phyloP scores from a whole-genome alignment of 2,888 invertebrate genomes.

The Meloe dianella region DNA sequence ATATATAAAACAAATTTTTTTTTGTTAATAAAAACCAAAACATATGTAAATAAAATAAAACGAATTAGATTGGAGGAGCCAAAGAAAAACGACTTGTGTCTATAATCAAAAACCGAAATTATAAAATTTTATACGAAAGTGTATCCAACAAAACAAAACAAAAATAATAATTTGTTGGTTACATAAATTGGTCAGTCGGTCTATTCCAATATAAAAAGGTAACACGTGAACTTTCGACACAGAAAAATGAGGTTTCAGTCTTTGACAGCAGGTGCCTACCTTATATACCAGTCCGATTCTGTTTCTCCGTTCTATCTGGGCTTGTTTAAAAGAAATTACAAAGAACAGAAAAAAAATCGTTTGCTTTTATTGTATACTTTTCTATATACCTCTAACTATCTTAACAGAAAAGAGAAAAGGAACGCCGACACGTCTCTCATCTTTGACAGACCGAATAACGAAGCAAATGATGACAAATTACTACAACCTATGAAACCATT shows the following conservation, averaged over 20 bases:
- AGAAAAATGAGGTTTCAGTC: conserved; percentile 46
- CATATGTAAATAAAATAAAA: neutral
- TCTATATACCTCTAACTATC: conserved; percentile 40
- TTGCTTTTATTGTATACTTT: conserved; percentile 34
- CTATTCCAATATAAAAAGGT: conserved; percentile 36
- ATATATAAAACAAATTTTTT: conserved; percentile 17
- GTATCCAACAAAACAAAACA: conserved; percentile 16
- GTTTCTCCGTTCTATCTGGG: conserved; percentile 23
- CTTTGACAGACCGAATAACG: conserved; percentile 50
- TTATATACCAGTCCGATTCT: conserved; percentile 28
- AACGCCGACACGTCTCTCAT: conserved; percentile 30
- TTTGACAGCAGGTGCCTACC: conserved; percentile 47
- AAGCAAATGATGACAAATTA: conserved; percentile 55
- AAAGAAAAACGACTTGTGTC: neutral
- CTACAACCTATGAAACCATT: conserved; percentile 44
- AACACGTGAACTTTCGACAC: conserved; percentile 43
- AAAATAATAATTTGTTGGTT: conserved; percentile 21
- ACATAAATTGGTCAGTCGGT: conserved; percentile 44
- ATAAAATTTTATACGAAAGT: conserved; percentile 26
- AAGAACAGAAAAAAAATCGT: conserved; percentile 33
- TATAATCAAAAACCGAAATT: conserved; percentile 28
- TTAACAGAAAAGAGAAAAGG: conserved; percentile 32
- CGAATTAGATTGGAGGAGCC: no score
- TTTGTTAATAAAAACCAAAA: conserved; percentile 5
- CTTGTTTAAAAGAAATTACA: conserved; percentile 40